These are phyloP conservation scores for Brachirus orientalis DNA, from an alignment of 2,113 vertebrate genomes.

Conservation along the genomic window DNA sequence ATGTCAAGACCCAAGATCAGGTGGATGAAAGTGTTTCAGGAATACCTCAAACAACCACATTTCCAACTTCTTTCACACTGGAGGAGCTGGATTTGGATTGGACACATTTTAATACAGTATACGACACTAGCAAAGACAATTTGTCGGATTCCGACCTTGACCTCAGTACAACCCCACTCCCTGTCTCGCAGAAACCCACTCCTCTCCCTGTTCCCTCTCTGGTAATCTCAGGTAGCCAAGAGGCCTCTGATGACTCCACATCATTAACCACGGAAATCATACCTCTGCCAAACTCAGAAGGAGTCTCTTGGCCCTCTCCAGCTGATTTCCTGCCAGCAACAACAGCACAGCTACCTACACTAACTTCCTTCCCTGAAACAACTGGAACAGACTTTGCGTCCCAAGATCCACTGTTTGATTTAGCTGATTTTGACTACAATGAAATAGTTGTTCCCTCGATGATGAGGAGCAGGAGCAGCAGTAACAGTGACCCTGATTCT, in stretches of 20 bases:
- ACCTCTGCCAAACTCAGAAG: slow-evolving; percentile 48
- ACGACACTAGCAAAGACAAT: slow-evolving; percentile 15
- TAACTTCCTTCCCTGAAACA: slow-evolving; percentile 8
- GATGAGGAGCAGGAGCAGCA: slow-evolving; percentile 15
- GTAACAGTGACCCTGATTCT: neutral
- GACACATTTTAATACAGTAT: slow-evolving; percentile 1
- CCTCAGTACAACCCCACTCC: slow-evolving; percentile 37
- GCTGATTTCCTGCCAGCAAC: slow-evolving; percentile 22
- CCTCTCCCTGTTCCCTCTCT: slow-evolving; percentile 10
- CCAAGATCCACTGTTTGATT: neutral
- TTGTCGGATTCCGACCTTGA: slow-evolving; percentile 22
- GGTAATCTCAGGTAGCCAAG: slow-evolving; percentile 59
- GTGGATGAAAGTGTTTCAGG: slow-evolving; percentile 22
- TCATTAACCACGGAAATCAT: slow-evolving; percentile 50
- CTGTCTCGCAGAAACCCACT: slow-evolving; percentile 38
- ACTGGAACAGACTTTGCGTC: slow-evolving; percentile 25
- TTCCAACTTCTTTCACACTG: slow-evolving; percentile 5
- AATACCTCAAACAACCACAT: slow-evolving; percentile 34
- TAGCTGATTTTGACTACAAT: slow-evolving; percentile 60
- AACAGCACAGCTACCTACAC: neutral
- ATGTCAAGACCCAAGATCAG: slow-evolving; percentile 26
- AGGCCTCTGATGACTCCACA: slow-evolving; percentile 40
- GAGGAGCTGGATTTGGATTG: slow-evolving; percentile 16
- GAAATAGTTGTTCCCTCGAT: slow-evolving; percentile 41
- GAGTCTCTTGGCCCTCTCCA: slow-evolving; percentile 19